These are phyloP conservation scores for Drosophila mayaguana DNA, from an alignment of 2,888 invertebrate species.

Conservation along the genomic window DNA sequence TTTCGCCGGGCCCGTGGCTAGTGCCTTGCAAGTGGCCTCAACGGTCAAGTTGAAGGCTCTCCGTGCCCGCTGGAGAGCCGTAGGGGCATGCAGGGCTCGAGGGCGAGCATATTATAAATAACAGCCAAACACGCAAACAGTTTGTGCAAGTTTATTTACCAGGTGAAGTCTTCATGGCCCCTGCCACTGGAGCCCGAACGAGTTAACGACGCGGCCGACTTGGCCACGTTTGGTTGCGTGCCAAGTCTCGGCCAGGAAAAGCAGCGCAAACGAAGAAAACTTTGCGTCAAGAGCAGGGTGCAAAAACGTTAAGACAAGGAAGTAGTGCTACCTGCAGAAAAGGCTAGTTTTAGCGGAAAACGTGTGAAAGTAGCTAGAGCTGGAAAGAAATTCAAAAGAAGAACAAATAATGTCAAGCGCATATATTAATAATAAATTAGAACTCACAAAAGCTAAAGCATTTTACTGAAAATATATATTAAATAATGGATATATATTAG, in stretches of 20 bases:
- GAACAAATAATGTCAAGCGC: neutral
- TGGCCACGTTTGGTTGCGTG: conserved; percentile 57
- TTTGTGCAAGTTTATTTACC: conserved; percentile 70
- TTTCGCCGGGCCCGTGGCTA: conserved; percentile 10
- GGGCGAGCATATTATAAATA: conserved; percentile 69
- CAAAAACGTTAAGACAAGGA: conserved; percentile 26
- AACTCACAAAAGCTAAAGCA: too few relatives aligned
- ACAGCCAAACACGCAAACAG: conserved; percentile 75
- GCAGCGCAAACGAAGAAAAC: conserved; percentile 21
- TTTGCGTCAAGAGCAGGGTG: conserved; percentile 35
- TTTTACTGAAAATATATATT: too few relatives aligned
- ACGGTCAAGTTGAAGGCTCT: conserved; percentile 69
- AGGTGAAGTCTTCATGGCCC: conserved; percentile 46
- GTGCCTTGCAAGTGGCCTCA: conserved; percentile 18
- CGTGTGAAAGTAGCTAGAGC: neutral
- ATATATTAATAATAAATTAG: too few relatives aligned
- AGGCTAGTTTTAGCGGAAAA: neutral
- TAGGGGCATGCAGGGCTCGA: conserved; percentile 6
- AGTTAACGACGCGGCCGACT: conserved; percentile 59
- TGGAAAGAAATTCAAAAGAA: too few relatives aligned
- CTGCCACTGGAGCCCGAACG: conserved; percentile 45
- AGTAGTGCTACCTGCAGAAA: neutral
- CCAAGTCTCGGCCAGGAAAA: conserved; percentile 26
- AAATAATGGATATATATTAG: too few relatives aligned
- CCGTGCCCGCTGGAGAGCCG: conserved; percentile 21